These are phyloP conservation scores for Eulemur mongoz DNA, from an alignment of 2,797 vertebrate species.

Conservation along the genomic window DNA sequence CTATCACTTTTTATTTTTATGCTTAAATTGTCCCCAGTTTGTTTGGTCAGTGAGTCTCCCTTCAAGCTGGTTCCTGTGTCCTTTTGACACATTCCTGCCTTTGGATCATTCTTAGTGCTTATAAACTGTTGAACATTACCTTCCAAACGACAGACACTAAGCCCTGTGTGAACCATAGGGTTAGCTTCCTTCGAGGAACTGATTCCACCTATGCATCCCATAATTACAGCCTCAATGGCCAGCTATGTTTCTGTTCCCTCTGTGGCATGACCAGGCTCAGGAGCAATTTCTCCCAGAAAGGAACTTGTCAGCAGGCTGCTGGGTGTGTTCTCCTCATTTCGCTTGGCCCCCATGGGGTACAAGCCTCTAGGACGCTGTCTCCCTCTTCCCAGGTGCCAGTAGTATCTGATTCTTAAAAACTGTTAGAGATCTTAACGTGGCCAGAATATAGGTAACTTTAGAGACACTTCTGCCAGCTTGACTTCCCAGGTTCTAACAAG, in stretches of 20 bases:
- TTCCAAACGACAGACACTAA: background rate
- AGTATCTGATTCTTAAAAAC: background rate
- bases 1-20: background rate
- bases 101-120: background rate
- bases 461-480: background rate
- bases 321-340: background rate
- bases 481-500: background rate
- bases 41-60: background rate
- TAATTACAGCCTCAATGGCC: background rate
- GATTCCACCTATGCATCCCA: background rate
- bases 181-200: background rate
- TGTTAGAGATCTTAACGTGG: background rate
- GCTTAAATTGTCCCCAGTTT: background rate
- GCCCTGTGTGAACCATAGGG: background rate
- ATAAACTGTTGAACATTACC: background rate
- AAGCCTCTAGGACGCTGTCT: background rate
- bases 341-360: background rate
- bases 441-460: background rate
- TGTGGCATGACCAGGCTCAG: background rate
- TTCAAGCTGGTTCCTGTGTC: background rate
- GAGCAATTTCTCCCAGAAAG: background rate
- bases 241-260: constrained; percentile 10
- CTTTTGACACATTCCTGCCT: background rate
- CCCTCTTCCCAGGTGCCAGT: background rate
- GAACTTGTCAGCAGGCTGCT: background rate